These are phyloP conservation scores for Trichomycterus rosablanca DNA, from an alignment of 2,113 vertebrate genomes.

Conservation along the genomic window DNA sequence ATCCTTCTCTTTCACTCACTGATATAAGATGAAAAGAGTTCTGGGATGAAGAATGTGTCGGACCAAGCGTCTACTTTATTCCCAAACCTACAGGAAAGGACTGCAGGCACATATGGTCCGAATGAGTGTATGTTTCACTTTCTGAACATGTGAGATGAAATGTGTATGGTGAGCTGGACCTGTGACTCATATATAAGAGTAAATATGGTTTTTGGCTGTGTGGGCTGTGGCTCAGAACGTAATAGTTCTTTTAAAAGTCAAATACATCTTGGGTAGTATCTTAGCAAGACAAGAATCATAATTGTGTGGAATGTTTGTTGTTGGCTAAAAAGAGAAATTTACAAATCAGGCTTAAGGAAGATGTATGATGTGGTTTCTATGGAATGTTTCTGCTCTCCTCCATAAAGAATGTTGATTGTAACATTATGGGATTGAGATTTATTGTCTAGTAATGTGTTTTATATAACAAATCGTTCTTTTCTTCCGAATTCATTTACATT, in stretches of 20 bases:
- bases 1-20: slow-evolving; percentile 3
- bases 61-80: slow-evolving; percentile 16
- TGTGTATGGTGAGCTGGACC: not conserved
- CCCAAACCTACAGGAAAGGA: slow-evolving; percentile 11
- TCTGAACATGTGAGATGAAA: too few relatives aligned
- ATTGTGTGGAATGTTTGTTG: slow-evolving; percentile 21
- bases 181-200: not conserved
- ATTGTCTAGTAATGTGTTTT: slow-evolving; percentile 15
- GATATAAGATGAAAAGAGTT: not conserved
- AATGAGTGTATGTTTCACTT: slow-evolving; percentile 14
- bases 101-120: slow-evolving; percentile 23
- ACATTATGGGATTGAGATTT: slow-evolving; percentile 27
- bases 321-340: not conserved
- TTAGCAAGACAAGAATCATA: not conserved
- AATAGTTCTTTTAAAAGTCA: not conserved
- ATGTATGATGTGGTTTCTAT: slow-evolving; percentile 7
- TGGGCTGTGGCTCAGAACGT: not conserved
- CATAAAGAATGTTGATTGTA: slow-evolving; percentile 26
- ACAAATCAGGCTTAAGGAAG: slow-evolving; percentile 5
- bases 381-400: slow-evolving; percentile 5
- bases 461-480: slow-evolving; percentile 7
- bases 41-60: slow-evolving; percentile 9
- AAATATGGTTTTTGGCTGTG: not conserved
- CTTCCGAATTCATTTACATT: slow-evolving; percentile 20
- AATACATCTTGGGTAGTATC: not conserved